Evolutionary conservation across 2,888 invertebrate genomes (phyloP), one percentile per base, ranked within the genome.

Genomic region (Heliothis peltigera): DNA sequence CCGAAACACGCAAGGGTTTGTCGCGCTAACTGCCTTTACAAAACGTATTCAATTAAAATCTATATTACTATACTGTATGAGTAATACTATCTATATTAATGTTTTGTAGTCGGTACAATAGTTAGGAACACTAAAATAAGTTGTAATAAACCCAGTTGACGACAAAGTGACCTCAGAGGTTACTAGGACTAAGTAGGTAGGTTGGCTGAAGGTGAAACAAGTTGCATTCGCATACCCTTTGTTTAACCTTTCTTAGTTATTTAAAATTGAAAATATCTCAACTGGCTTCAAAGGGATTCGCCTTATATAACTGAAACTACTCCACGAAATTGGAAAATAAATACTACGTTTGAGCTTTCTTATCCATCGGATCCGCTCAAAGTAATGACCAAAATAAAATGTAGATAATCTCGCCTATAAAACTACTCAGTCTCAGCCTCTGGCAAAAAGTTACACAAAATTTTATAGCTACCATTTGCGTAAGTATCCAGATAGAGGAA

Each of bases 201-300:
- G 65, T 71, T 71, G 35, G 15, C 59, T 71, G 49, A 55, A 65
- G 72, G 60, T 46, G 35, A 48, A 51, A 39, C 17, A 4, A n/a
- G n/a, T 35, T 53, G 54, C 19, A 55, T 32, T 55, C 12, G 28
- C n/a, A 28, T 46, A 51, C 15, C 67, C 59, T 52, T 60, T 21
- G 10, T 21, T 39, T 39, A 60, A 60, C 66, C 66, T 68, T 65
- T 60, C 8, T 32, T 42, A 12, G 22, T 46, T 15, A 49, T 59
- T 66, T 42, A 46, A 66, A 47, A 32, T 51, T 51, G 35, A 25
- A 49, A 57, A 53, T 44, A 42, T 35, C 43, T 69, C 51, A 21
- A 46, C 19, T 28, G 10, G 19, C 25, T 64, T 58, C 12, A 51
- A 44, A 39, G 18, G 22, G 28, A 42, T 56, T 43, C 49, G 15